Evolutionary conservation across 1,140 invertebrate genomes (phyloP).

Genomic region (Papilio dardanus): DNA sequence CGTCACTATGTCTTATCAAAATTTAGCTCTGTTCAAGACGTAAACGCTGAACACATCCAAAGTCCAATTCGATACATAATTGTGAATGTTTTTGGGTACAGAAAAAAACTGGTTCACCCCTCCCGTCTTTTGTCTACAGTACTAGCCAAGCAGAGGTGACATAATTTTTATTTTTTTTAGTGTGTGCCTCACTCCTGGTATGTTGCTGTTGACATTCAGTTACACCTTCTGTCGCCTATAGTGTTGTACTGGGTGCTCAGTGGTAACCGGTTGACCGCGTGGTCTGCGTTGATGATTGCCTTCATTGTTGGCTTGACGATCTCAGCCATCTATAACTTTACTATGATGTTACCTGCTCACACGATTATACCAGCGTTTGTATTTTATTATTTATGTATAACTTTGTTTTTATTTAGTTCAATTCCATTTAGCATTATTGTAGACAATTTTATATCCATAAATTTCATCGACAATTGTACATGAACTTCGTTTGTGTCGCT

Average conservation of each 20-base stretch:
- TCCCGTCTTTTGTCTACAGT: no score
- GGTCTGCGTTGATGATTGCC: constrained; percentile 2
- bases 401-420: not conserved
- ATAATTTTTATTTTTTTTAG: constrained; percentile 64
- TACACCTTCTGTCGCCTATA: constrained; percentile 72
- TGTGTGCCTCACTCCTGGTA: constrained; percentile 83
- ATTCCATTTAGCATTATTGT: no score
- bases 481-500: no score
- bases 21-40: no score
- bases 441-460: no score
- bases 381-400: not conserved
- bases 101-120: no score
- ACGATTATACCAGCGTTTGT: constrained; percentile 12
- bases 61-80: no score
- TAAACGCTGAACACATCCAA: no score
- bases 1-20: no score
- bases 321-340: constrained; percentile 17
- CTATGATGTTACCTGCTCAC: constrained; percentile 27
- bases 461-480: not conserved
- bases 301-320: not conserved
- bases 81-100: no score
- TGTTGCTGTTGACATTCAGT: constrained; percentile 80
- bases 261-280: constrained; percentile 7
- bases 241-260: constrained; percentile 56
- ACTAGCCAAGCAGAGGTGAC: no score